Conservation (phyloP, 1,140 invertebrate species). For the Spodoptera litura region DNA sequence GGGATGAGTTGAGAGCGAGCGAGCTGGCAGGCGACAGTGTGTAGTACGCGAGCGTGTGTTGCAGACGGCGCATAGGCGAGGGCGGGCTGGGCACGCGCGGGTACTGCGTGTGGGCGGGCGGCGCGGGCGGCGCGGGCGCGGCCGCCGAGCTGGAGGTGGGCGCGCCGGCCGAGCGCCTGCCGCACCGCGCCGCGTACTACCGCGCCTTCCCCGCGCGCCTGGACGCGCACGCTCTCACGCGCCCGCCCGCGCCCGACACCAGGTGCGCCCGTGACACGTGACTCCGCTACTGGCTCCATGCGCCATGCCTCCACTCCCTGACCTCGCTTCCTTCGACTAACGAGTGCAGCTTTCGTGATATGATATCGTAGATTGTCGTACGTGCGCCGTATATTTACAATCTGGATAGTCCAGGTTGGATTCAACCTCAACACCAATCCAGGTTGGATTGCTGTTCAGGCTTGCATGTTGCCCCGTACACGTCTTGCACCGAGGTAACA, state of each 20-base stretch:
- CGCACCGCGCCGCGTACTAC: conserved; percentile 90
- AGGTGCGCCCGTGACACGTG: conserved; percentile 64
- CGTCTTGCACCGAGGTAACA: conserved; percentile 29
- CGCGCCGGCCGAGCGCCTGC: conserved; percentile 91
- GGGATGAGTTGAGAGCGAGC: background rate
- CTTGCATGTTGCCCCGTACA: conserved; percentile 43
- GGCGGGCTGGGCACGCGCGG: conserved; percentile 71
- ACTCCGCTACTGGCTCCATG: background rate
- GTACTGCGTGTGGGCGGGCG: conserved; percentile 74
- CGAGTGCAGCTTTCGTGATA: conserved; percentile 39
- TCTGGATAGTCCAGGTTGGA: background rate
- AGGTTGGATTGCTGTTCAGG: conserved; percentile 3
- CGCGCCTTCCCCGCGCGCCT: conserved; percentile 95
- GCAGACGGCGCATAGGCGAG: conserved; percentile 74
- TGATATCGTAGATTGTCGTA: conserved; percentile 31
- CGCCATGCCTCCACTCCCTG: background rate
- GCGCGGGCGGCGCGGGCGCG: conserved; percentile 38
- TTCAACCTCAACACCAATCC: too few relatives aligned
- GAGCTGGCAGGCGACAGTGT: background rate
- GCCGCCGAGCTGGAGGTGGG: conserved; percentile 92
- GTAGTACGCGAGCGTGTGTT: conserved; percentile 55
- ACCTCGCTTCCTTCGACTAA: conserved; percentile 38
- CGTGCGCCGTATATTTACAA: conserved; percentile 5
- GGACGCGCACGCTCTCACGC: conserved; percentile 91
- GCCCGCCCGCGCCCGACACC: conserved; percentile 88